Base-by-base conservation (phyloP, 2,888 invertebrate species). In the Acleris cristana region DNA sequence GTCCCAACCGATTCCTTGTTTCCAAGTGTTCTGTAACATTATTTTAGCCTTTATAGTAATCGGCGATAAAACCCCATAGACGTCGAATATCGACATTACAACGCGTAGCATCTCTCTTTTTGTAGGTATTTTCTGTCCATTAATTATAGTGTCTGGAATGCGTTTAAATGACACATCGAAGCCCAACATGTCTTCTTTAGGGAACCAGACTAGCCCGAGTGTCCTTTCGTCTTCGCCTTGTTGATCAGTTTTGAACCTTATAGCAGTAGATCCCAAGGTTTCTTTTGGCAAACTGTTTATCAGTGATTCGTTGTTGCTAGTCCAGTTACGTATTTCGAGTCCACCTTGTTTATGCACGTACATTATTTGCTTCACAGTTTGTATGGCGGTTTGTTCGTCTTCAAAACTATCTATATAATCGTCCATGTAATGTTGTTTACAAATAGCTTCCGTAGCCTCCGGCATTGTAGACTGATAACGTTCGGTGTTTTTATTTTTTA, bases 401-500 rank as follows among this genome's bases (percentile, higher is more conserved):
- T 26, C 21, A 19, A 45, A 18, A 34, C 63, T 55, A 10, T 63
- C 45, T 8, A 63, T 55, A 30, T 63, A 63, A 21, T 52, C 51
- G 14, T 52, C 51, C 51, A 52, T 52, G 10, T 52, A 52, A 52
- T 52, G 51, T 52, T 52, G 51, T 21, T 52, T 52, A 19, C 51
- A 21, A 21, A 52, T 52, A 21, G 51, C 51, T 52, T 65, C 23
- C 51, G 21, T 6, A 21, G 64, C 59, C 34, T 19, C 49, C 1
- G 68, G 67, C 58, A 62, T 67, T 0, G 44, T 16, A 8, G 60
- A 51, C n/a, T 64, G 23, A 34, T 63, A 69, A n/a, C 56, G n/a
- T n/a, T 30, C 26, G 14, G 68, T 70, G 45, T 70, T 73, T 58
- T 70, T 71, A 44, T 73, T 72, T 62, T 71, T 72, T 14, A 73